Conservation (phyloP, 2,113 vertebrate genomes). For the Gambusia affinis region DNA sequence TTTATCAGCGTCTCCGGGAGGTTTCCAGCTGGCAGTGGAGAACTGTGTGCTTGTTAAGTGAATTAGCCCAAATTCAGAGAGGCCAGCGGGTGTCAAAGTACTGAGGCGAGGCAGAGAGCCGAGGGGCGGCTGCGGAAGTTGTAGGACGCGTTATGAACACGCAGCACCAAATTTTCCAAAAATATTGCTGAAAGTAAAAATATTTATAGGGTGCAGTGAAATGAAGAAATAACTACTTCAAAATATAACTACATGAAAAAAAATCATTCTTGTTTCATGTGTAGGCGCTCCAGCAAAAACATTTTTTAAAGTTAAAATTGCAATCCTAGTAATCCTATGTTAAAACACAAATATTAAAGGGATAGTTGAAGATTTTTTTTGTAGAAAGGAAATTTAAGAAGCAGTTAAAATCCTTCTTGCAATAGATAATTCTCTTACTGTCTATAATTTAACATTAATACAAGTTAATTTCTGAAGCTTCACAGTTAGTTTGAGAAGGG, state of each 20-base stretch:
- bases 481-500: too few relatives aligned
- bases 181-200: background rate
- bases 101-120: conserved; percentile 71
- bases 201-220: background rate
- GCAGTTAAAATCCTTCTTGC: too few relatives aligned
- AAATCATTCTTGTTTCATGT: too few relatives aligned
- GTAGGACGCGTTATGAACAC: conserved; percentile 7
- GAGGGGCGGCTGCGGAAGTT: conserved; percentile 30
- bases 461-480: too few relatives aligned
- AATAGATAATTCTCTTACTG: too few relatives aligned
- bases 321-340: too few relatives aligned
- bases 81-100: conserved; percentile 68
- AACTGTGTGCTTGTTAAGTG: conserved; percentile 89
- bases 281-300: too few relatives aligned
- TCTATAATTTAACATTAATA: too few relatives aligned
- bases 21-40: conserved; percentile 82
- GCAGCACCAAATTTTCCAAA: background rate
- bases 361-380: too few relatives aligned
- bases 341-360: too few relatives aligned
- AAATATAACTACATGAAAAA: conserved; percentile 2
- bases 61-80: conserved; percentile 84
- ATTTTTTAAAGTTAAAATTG: too few relatives aligned
- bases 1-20: conserved; percentile 85
- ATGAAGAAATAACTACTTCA: background rate
- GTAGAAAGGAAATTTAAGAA: too few relatives aligned